A percentile compares a stretch with the other conserved stretches of the same genome.
These are phyloP conservation scores for Cynopterus brachyotis DNA, from an alignment of 2,113 vertebrate genomes.

Conservation along the genomic window DNA sequence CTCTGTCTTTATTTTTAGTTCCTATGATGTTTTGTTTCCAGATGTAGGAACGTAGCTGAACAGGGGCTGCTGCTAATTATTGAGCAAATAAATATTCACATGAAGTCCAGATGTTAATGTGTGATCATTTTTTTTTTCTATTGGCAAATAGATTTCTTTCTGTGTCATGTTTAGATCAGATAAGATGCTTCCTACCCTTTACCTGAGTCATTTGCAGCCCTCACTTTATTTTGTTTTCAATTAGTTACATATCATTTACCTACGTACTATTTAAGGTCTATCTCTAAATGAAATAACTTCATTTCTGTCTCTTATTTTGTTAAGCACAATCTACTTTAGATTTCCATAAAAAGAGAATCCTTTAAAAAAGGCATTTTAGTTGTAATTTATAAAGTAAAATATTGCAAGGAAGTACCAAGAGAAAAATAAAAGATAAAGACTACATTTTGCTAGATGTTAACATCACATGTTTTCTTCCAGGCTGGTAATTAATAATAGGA, in stretches of 20 bases:
- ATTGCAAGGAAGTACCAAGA: constrained; percentile 3
- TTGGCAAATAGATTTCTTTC: constrained; percentile 61
- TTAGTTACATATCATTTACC: background rate
- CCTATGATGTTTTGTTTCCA: constrained; percentile 65
- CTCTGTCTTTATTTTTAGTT: constrained; percentile 77
- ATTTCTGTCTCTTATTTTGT: background rate
- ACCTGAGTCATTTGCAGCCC: background rate
- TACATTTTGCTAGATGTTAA: background rate
- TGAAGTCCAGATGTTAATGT: constrained; percentile 60
- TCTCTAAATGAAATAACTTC: constrained; percentile 28
- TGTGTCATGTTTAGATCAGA: constrained; percentile 56
- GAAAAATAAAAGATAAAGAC: background rate
- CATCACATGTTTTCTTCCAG: background rate
- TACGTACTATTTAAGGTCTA: background rate
- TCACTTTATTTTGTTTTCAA: constrained; percentile 8
- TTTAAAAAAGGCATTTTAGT: constrained; percentile 15
- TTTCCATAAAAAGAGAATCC: background rate
- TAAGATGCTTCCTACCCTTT: background rate
- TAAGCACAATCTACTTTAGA: background rate
- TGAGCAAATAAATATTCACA: constrained; percentile 61
- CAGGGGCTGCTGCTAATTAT: constrained; percentile 72
- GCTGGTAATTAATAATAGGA: background rate
- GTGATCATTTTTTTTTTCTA: constrained; percentile 53
- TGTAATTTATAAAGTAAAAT: constrained; percentile 39
- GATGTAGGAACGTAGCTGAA: constrained; percentile 70